Base-by-base conservation (phyloP, 2,113 vertebrate species). In the Brachyistius frenatus region DNA sequence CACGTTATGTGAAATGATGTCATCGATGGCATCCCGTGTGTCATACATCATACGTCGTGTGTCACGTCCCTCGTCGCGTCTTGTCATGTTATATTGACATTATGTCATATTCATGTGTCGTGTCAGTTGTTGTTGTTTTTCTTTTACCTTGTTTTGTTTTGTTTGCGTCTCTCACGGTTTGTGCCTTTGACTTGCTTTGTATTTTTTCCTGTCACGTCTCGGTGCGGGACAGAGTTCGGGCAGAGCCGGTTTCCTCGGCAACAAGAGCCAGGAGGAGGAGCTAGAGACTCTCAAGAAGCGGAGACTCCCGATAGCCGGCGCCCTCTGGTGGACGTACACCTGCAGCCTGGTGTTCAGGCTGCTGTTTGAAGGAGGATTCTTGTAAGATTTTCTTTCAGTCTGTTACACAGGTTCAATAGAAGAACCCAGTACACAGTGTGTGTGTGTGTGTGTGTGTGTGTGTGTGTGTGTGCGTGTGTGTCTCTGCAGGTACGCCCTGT, bases 261-360 rank as follows among this genome's bases (percentile, higher is more conserved):
- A 56, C 46, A 91, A 86, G 74, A 30, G 39, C 14, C 89, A 83
- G 33, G 91, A 90, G 7, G 90, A 88, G 33, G 90, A 92, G 31
- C 2, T 93, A 52, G 92, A 93, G 62, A 86, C 55, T 3, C 60
- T 94, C 10, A 91, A 81, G 74, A 91, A 63, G 64, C 53, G 88
- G 52, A 83, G 89, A 35, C 76, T 92, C 41, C 89, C 86, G 0
- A 85, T 94, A 35, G 66, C 80, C 2, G 94, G 94, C 0, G 73
- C 81, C 32, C 86, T 95, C 55, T 94, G 93, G 93, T 95, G 93
- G 93, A 94, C 93, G 0, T 95, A 95, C 33, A 75, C 91, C 41
- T 81, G 66, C 76, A 95, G 94, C 73, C 83, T 95, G 32, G 57
- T 94, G 70, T 89, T 93, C 82, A 78, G 90, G 39, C 81, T 95